Percentiles rank a stretch among this genome's conserved stretches.
Conservation (phyloP, 2,888 invertebrate species). For the Neocrepidodera transversa region DNA sequence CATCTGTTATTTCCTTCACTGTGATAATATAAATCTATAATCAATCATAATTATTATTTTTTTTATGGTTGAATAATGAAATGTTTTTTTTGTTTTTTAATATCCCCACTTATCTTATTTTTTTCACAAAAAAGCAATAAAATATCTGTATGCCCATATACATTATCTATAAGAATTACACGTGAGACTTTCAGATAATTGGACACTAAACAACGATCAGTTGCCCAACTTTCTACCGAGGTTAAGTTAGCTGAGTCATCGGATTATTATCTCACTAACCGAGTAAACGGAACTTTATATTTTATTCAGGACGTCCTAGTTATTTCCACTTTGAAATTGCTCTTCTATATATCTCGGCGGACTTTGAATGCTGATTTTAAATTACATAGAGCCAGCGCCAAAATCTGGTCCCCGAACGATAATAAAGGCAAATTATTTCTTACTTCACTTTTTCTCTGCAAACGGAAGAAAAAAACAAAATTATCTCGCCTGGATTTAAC, state of each 20-base stretch:
- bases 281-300: slow-evolving; percentile 54
- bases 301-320: slow-evolving; percentile 56
- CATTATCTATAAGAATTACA: background rate
- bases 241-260: slow-evolving; percentile 39
- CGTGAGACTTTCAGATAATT: background rate
- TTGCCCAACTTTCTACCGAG: slow-evolving; percentile 7
- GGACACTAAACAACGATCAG: slow-evolving; percentile 8
- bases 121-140: too few species aligned
- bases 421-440: slow-evolving; percentile 38
- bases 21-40: too few species aligned
- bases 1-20: too few species aligned
- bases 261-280: slow-evolving; percentile 55
- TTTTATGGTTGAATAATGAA: too few species aligned
- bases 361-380: slow-evolving; percentile 49
- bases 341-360: slow-evolving; percentile 48
- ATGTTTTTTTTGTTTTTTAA: too few species aligned
- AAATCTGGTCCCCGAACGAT: slow-evolving; percentile 33
- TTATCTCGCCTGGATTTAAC: slow-evolving; percentile 30
- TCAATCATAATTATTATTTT: too few species aligned
- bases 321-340: slow-evolving; percentile 55
- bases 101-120: too few species aligned
- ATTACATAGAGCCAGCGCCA: slow-evolving; percentile 33
- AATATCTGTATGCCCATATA: too few species aligned
- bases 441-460: slow-evolving; percentile 32
- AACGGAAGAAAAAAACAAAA: slow-evolving; percentile 37